Base-by-base conservation (phyloP, 2,797 vertebrate species). In the Oceanodroma leucorhoa region DNA sequence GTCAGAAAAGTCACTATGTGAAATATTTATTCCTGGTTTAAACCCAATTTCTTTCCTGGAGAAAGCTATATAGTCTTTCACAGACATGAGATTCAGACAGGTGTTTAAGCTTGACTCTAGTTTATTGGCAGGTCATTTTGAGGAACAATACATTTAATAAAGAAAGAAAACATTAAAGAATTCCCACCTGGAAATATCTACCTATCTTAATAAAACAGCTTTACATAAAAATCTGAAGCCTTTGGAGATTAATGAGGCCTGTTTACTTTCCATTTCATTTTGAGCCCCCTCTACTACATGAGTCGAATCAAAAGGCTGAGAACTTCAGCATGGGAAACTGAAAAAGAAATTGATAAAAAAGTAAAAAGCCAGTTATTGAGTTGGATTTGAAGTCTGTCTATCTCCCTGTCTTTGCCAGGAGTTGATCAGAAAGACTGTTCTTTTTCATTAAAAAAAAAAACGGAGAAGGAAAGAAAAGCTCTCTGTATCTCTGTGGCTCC, bases 221-320 rank as follows among this genome's bases (percentile, higher is more conserved):
- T 91, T 89, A 67, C 72, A 69, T 71, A 66, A 89, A 92, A 75
- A 64, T 77, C 54, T 83, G 60, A 95, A 89, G 30, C 19, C 23
- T 81, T 94, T n/a, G 61, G 53, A 48, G 72, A 73, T 89, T 94
- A 92, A 91, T 72, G 69, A 76, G 50, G 26, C 62, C 50, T 5
- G 14, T 73, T 75, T 92, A 78, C 36, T 66, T 94, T 83, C 76
- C n/a, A 58, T 87, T 90, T 95, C 8, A 65, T 81, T 91, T 90
- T 53, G 48, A 87, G 60, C 12, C 40, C 10, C 7, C 38, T 81
- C 19, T 67, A 75, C 30, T 80, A 32, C 19, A 55, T n/a, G 29
- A 54, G 36, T 76, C 4, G 1, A 84, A 94, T 89, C 48, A 85
- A 80, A 87, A 90, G 62, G 30, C 29, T 80, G 50, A 88, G 77